Base-by-base conservation (phyloP, 2,888 invertebrate genomes). In the Oscheius myriophilus region DNA sequence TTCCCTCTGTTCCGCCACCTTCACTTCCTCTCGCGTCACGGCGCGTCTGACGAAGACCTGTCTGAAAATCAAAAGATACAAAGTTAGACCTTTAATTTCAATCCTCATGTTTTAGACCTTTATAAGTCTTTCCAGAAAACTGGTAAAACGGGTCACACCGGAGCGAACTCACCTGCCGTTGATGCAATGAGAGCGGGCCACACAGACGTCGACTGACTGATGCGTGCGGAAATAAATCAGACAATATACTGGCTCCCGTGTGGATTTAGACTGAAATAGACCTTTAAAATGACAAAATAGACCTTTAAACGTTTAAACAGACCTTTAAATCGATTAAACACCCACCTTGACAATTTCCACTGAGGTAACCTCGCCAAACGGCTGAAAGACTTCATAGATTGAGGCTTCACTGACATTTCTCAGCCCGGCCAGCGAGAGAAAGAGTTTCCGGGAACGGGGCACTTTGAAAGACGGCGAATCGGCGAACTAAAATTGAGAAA, bases 1-100 rank as follows among this genome's bases (percentile, higher is more conserved):
- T 41, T 52, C 18, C 16, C 69, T 61, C 11, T 73, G 75, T 16
- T 77, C 75, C 1, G 77, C 74, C 6, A 71, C 59, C 63, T 75
- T 75, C 4, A 77, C 67, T 7, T 68, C 57, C 52, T 77, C 77
- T 58, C 68, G 61, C 9, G 68, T 45, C 6, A 75, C 61, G 3
- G 75, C 77, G 18, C 73, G 57, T 64, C 71, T 33, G 0, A 54
- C 57, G 39, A 75, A 73, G 14, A 77, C 42, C 26, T 21, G 43
- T 25, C 67, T 66, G 39, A 45, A 46, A 46, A 46, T 14, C 14
- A 9, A 9, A 3, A 33, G 33, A 33, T 3, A 33, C 33, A 33
- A 33, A n/a, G n/a, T n/a, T n/a, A n/a, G n/a, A n/a, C n/a, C n/a
- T n/a, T n/a, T n/a, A n/a, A n/a, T n/a, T n/a, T n/a, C n/a, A n/a